Evolutionary conservation across 2,888 invertebrate species (phyloP), one percentile per base, ranked within the genome.

Genomic region (Melanostoma scalare): DNA sequence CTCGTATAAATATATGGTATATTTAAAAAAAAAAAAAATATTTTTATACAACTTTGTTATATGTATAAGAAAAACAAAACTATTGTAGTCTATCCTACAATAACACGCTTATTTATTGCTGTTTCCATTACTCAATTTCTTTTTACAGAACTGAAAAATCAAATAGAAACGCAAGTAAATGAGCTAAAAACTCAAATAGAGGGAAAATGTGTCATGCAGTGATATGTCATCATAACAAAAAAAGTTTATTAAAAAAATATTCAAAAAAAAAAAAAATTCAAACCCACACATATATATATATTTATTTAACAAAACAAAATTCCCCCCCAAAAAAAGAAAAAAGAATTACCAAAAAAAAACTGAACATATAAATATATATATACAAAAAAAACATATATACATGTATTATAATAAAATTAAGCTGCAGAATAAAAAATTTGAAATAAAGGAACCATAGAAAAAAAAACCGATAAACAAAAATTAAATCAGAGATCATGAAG

Each of bases 151-250:
- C 93, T 98, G 94, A 98, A 97, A 95, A 97, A 98, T 93, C 96
- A 97, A 93, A 95, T 98, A 94, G 97, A 98, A 94, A 96, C 97
- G 92, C 97, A 97, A 95, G 97, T 98, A 93, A 97, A 96, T 93
- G 97, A 98, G 94, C 94, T 98, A 92, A 98, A 97, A 94, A 95
- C 97, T 92, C 96, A 97, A 94, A 96, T 98, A 93, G 98, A 98
- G 94, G 97, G 96, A 93, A 97, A 96, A 94, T 97, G 97, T 94
- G 96, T 96, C 92, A 95, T 97, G 94, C 97, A 97, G 96, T 97
- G 96, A 97, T 91, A 91, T 91, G 91, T 93, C 92, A 91, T 91
- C 90, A 89, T 88, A 87, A 87, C 78, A 85, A 79, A 85, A 82
- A 84, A 75, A 76, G 77, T 73, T 71, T 85, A 81, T 77, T 73